Evolutionary conservation across 2,888 invertebrate genomes (phyloP).

Genomic region (Rotaria magnacalcarata): DNA sequence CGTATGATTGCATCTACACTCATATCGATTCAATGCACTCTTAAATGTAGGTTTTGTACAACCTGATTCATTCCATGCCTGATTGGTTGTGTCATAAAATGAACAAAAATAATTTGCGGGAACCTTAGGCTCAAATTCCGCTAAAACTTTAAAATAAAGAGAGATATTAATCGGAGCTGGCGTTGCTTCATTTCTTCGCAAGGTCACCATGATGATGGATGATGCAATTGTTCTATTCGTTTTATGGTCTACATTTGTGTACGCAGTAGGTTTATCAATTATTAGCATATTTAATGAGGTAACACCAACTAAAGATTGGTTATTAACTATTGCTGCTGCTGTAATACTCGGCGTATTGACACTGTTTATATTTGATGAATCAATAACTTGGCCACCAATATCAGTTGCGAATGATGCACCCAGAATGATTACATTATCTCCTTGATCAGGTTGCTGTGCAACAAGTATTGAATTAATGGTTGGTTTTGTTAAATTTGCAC

Average conservation of each 20-base stretch:
- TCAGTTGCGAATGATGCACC: background rate
- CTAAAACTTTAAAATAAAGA: background rate
- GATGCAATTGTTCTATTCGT: background rate
- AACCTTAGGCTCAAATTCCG: background rate
- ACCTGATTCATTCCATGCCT: background rate
- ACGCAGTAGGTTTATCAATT: background rate
- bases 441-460: too few relatives aligned
- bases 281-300: background rate
- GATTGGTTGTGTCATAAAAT: background rate
- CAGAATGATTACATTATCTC: background rate
- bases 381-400: background rate
- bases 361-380: background rate
- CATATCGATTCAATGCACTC: too few relatives aligned
- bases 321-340: background rate
- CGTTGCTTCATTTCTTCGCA: background rate
- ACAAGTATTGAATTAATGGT: too few relatives aligned
- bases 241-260: background rate
- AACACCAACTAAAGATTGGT: background rate
- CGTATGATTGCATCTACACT: background rate
- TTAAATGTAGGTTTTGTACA: background rate
- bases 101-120: background rate
- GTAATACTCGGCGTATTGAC: background rate
- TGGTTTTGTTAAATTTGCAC: too few relatives aligned
- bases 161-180: background rate
- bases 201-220: background rate